Base-by-base conservation (phyloP, 1,140 invertebrate genomes). In the Agrilus planipennis region DNA sequence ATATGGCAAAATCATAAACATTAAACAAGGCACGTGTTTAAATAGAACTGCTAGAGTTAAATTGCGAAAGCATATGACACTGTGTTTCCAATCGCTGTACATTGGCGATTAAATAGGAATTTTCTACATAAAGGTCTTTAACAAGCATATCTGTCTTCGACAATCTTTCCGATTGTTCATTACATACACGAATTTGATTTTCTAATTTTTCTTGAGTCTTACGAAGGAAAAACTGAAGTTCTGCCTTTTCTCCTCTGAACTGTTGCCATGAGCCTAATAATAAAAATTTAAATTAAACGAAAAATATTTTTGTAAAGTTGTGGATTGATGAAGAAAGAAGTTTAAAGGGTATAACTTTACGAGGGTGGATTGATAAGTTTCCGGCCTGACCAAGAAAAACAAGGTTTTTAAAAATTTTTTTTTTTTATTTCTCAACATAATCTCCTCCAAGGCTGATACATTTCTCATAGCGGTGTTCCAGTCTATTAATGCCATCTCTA, bases 71-170 rank as follows among this genome's bases (percentile, higher is more conserved):
- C 45, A 69, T 60, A 21, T 66, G 58, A 51, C 63, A 69, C 36
- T 74, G 73, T 47, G 77, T 72, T 53, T 79, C 73, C 16, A 79
- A 52, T 35, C 69, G 63, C 53, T 78, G 74, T n/a, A 78, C 67
- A 16, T 69, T 73, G 4, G 74, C 70, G 11, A 73, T 71, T 41
- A 85, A 62, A 57, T 77, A 75, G 18, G 81, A 76, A 67, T 85
- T 86, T 61, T 87, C 82, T n/a, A 84, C 71, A 54, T 80, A 86
- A 14, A 87, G 63, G 58, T 85, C 81, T 60, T 82, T 82, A 1
- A 82, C 76, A 4, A 85, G 61, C 45, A 83, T 60, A 61, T 87
- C 82, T 22, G 79, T 72, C 50, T 72, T 72, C n/a, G 75, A 70
- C 38, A 87, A 63, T 41, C 74, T 75, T 54, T 76, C 70, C 34